Base-by-base conservation (phyloP, 2,797 vertebrate genomes). In the Helostoma temminkii region DNA sequence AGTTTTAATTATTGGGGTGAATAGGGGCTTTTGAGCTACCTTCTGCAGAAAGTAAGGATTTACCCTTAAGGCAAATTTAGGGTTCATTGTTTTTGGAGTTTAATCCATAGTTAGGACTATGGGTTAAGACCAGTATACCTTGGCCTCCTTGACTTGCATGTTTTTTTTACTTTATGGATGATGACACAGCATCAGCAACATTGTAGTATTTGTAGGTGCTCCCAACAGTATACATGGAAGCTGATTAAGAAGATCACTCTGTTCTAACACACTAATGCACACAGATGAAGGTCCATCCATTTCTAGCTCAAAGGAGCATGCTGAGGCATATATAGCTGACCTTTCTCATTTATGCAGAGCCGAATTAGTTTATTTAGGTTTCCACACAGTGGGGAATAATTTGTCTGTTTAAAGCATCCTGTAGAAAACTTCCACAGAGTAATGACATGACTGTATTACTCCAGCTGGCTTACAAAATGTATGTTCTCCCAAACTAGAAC, bases 401-500 rank as follows among this genome's bases (percentile, higher is more conserved):
- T 41, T n/a, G 55, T 66, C 36, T 34, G 25, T 28, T 30, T 3
- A 24, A 62, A 53, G 58, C 34, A n/a, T 39, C 7, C 3, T 25
- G 24, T 25, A 30, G 26, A 69, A 74, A 81, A 42, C 46, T 66
- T 65, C 21, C 11, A 46, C 1, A 1, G 42, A 56, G 32, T 47
- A 21, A 64, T 57, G 47, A 55, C n/a, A 68, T 25, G 16, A 32
- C 10, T 32, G 5, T 30, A 48, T 24, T 12, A 55, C 57, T 68
- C 21, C 10, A 62, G 25, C 28, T 47, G 42, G 18, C 41, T 81
- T 18, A 60, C 28, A 47, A 39, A 49, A 9, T 54, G 9, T 76
- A 8, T 82, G 3, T 82, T 77, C 53, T 83, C 65, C 37, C 57
- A 64, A 91, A 87, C 58, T 85, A 98, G 97, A 98, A 98, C 75